These are phyloP conservation scores for Brevimyrus niger DNA, from an alignment of 2,113 vertebrate species.

Conservation along the genomic window DNA sequence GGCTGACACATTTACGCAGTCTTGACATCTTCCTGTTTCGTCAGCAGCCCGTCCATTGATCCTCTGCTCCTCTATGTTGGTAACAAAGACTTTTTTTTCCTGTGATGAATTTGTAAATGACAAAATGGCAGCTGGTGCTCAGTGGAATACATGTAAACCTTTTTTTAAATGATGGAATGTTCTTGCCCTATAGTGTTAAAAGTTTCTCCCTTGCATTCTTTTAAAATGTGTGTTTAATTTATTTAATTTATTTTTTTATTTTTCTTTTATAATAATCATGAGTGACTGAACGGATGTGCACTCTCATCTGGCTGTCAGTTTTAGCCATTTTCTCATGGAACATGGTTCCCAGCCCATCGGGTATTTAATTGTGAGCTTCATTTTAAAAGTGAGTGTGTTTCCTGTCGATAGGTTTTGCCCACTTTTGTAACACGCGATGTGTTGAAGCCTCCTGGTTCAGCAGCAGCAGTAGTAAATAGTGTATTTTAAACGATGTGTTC, in stretches of 20 bases:
- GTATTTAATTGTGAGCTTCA: background rate
- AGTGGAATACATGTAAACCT: background rate
- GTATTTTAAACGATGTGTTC: background rate
- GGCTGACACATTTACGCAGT: slow-evolving; percentile 17
- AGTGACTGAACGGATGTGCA: slow-evolving; percentile 8
- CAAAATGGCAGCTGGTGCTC: slow-evolving; percentile 20
- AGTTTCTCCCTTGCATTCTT: slow-evolving; percentile 44
- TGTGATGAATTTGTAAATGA: slow-evolving; percentile 55
- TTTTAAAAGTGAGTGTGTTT: background rate
- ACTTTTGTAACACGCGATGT: background rate
- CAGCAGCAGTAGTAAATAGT: background rate
- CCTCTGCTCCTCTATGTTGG: slow-evolving; percentile 44
- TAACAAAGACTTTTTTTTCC: slow-evolving; percentile 47
- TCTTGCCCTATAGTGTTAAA: background rate
- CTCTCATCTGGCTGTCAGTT: background rate
- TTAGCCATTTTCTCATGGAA: background rate
- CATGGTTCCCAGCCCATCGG: background rate
- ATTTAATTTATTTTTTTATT: slow-evolving; percentile 61
- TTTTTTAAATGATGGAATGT: slow-evolving; percentile 14
- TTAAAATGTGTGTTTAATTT: slow-evolving; percentile 57
- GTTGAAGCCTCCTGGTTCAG: background rate
- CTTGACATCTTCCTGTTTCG: slow-evolving; percentile 23
- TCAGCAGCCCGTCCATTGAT: slow-evolving; percentile 42
- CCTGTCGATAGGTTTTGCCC: background rate
- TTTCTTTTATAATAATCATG: slow-evolving; percentile 58